Evolutionary conservation across 2,113 vertebrate genomes (phyloP).

Genomic region (Varanus komodoensis): DNA sequence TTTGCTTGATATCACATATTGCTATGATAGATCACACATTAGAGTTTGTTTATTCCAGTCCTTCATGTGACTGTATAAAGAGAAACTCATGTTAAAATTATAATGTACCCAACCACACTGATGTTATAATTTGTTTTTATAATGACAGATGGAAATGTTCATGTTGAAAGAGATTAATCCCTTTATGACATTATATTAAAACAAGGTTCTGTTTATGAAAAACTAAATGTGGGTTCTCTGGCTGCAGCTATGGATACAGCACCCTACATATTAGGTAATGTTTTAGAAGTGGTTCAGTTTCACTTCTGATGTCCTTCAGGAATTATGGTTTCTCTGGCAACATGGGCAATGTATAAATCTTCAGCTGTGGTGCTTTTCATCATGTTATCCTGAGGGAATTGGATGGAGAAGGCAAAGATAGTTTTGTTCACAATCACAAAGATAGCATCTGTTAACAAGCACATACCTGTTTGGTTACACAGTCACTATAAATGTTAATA

Average conservation of each 20-base stretch:
- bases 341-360: neutral
- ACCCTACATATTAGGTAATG: neutral
- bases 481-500: neutral
- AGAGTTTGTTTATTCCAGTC: constrained; percentile 10
- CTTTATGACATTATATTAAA: neutral
- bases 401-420: neutral
- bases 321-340: constrained; percentile 16
- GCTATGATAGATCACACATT: constrained; percentile 41
- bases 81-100: neutral
- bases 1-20: constrained; percentile 8
- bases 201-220: rapidly evolving
- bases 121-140: neutral
- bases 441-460: neutral
- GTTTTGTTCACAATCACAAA: neutral
- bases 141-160: constrained; percentile 18
- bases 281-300: neutral
- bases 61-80: constrained; percentile 25
- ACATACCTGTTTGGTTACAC: neutral
- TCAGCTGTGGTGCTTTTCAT: constrained; percentile 12
- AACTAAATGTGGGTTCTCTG: neutral
- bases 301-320: neutral
- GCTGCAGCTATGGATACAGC: neutral
- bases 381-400: neutral
- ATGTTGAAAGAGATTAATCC: neutral
- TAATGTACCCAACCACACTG: neutral